A percentile compares a stretch with the other conserved stretches of the same genome.
Evolutionary conservation across 1,140 invertebrate genomes (phyloP).

Genomic region (Papilio polytes): DNA sequence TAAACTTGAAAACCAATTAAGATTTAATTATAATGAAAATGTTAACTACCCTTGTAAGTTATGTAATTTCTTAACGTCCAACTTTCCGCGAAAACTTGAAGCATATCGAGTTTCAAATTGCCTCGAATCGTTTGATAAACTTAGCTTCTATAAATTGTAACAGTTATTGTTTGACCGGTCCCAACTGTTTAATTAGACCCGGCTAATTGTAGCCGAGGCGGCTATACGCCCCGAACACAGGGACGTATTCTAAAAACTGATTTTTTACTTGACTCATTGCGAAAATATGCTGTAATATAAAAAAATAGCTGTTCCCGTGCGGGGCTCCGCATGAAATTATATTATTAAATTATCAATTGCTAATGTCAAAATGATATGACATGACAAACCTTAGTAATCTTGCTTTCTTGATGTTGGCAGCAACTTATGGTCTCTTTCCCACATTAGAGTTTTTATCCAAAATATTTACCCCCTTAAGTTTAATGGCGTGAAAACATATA

Average conservation of each 20-base stretch:
- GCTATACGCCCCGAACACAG: not conserved
- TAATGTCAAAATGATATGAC: too few relatives aligned
- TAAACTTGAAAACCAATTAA: slow-evolving; percentile 1
- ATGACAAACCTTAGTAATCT: too few relatives aligned
- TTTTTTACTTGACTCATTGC: not conserved
- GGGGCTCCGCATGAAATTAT: too few relatives aligned
- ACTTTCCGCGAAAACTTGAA: not conserved
- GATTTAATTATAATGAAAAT: not conserved
- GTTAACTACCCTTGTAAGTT: not conserved
- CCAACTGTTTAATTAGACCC: slow-evolving; percentile 16
- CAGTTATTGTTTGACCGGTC: slow-evolving; percentile 26
- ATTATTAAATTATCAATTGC: too few relatives aligned
- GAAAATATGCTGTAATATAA: not conserved
- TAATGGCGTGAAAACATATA: too few relatives aligned
- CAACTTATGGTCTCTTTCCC: too few relatives aligned
- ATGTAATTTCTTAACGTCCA: not conserved
- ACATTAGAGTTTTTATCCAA: too few relatives aligned
- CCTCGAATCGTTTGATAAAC: slow-evolving; percentile 13
- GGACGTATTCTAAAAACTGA: not conserved
- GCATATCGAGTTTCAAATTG: slow-evolving; percentile 17
- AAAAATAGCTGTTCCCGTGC: too few relatives aligned
- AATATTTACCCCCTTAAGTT: too few relatives aligned
- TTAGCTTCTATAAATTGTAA: not conserved
- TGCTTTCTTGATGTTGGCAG: too few relatives aligned
- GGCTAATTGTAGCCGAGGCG: slow-evolving; percentile 7